Evolutionary conservation across 1,140 invertebrate species (phyloP), one percentile per base, ranked within the genome.

Genomic region (Oncopeltus fasciatus): DNA sequence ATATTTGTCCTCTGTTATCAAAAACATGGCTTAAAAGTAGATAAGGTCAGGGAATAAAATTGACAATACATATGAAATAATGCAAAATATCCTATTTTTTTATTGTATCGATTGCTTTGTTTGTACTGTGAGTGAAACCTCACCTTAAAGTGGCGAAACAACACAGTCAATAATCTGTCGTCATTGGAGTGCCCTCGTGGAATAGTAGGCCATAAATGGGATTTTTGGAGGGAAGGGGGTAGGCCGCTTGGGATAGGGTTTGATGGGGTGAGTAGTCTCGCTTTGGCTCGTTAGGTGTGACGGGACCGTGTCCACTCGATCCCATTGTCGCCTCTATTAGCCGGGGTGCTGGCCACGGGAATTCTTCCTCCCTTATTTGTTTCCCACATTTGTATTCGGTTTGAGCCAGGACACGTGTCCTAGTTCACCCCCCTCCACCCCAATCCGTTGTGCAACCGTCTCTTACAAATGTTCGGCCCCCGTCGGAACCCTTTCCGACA

Each of bases 371-470:
- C 49, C 24, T 26, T 53, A 53, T 53, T 53, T 53, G 49, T 53
- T 53, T 53, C 49, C 49, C 49, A 53, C 49, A 53, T 53, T 53
- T 53, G 20, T 53, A 53, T 53, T 53, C 49, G 18, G 31, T 14
- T 14, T 14, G 5, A 38, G 5, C 31, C 31, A 14, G 31, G 31
- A 5, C 31, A 38, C 31, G 31, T 38, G 31, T 38, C 31, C 31
- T 38, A 38, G 31, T 5, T n/a, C n/a, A n/a, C 31, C 31, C 5
- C 5, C 31, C 5, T 8, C 31, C 5, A 38, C 14, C 31, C 5
- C 31, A 14, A 38, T 38, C 31, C 31, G 31, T 38, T 38, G 14
- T 38, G 31, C 31, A 38, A 38, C 31, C 31, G 31, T 38, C 31
- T 14, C 31, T 14, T 38, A 38, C 31, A 38, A 8, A 14, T 38